Percentiles rank a stretch among this genome's conserved stretches.
Conservation (phyloP, 2,797 vertebrate genomes). For the Loris lydekkerianus region DNA sequence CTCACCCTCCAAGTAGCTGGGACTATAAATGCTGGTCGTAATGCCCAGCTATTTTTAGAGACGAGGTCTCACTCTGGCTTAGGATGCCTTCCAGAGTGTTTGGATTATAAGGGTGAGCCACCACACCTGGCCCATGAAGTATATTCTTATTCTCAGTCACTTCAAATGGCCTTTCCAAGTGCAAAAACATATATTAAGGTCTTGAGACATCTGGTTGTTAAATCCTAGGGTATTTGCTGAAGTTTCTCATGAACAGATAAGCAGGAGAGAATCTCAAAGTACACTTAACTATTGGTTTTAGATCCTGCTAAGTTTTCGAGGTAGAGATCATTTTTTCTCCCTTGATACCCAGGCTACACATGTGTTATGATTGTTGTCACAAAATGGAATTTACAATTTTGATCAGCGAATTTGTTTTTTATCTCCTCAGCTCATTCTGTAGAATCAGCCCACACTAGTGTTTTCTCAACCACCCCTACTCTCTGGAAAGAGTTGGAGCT, state of each 20-base stretch:
- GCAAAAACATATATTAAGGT: not conserved
- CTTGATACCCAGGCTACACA: not conserved
- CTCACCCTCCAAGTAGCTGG: too few species aligned
- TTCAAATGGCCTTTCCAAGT: not conserved
- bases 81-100: too few species aligned
- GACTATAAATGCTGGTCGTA: too few species aligned
- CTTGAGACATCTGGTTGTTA: not conserved
- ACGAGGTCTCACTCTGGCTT: too few species aligned
- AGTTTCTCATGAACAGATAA: not conserved
- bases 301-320: not conserved
- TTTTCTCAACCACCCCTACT: not conserved
- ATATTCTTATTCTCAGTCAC: not conserved
- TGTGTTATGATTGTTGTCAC: constrained; percentile 5
- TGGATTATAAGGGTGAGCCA: too few species aligned
- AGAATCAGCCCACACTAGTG: not conserved
- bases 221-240: not conserved
- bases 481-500: not conserved
- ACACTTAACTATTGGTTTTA: not conserved
- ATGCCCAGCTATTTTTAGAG: too few species aligned
- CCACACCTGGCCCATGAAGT: too few species aligned
- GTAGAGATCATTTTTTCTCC: not conserved
- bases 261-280: not conserved
- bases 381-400: constrained; percentile 29
- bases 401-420: not conserved
- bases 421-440: not conserved